Conservation (phyloP, 2,113 vertebrate genomes). For the Octodon degus region DNA sequence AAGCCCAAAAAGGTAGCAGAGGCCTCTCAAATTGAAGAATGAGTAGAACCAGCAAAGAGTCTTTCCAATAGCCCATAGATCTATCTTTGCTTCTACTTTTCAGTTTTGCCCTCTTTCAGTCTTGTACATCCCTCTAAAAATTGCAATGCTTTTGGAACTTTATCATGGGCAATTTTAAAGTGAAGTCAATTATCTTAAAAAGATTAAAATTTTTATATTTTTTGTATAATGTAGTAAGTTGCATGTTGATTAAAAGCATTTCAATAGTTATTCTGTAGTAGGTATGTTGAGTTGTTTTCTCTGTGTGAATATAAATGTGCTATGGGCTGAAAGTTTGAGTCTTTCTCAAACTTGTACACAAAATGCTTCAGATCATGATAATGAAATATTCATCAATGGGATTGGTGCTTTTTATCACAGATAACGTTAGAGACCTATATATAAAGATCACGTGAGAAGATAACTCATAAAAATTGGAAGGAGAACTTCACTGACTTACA, state of each 20-base stretch:
- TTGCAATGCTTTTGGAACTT: neutral
- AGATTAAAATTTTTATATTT: neutral
- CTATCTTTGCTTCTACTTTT: neutral
- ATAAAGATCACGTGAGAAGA: neutral
- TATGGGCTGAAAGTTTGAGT: neutral
- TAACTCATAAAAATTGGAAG: neutral
- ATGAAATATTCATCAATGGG: fast-evolving
- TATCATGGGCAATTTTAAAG: neutral
- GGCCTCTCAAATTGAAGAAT: neutral
- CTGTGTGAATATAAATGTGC: neutral
- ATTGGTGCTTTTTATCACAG: neutral
- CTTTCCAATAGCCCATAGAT: neutral
- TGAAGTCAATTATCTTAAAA: neutral
- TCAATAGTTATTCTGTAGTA: neutral
- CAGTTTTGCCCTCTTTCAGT: neutral
- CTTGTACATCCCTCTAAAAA: neutral
- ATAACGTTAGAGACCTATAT: neutral
- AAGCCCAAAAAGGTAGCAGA: neutral
- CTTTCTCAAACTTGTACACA: neutral
- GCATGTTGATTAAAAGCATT: neutral
- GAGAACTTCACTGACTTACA: neutral
- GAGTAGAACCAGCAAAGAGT: neutral
- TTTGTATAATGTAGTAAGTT: neutral
- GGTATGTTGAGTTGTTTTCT: neutral
- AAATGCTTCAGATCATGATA: neutral